These are phyloP conservation scores for Crypturellus undulatus DNA, from an alignment of 2,113 vertebrate species.

Conservation along the genomic window DNA sequence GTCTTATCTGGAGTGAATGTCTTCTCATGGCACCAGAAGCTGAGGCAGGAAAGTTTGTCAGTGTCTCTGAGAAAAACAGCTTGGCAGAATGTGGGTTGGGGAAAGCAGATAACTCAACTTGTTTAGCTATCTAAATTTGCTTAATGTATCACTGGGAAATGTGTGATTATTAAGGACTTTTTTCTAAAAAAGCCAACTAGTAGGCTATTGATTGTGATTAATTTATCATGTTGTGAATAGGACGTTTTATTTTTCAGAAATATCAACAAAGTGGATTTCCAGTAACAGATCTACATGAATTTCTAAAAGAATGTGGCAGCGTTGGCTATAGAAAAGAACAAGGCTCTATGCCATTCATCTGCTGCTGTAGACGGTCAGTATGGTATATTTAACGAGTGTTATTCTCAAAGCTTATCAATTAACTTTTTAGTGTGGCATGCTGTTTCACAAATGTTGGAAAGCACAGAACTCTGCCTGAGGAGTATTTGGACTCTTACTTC, in stretches of 20 bases:
- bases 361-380: constrained; percentile 86
- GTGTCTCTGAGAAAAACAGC: background rate
- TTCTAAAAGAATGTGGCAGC: constrained; percentile 79
- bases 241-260: constrained; percentile 79
- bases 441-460: background rate
- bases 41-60: background rate
- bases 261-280: constrained; percentile 91
- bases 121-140: background rate
- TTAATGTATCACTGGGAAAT: background rate
- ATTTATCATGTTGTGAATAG: constrained; percentile 1
- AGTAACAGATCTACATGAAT: constrained; percentile 89
- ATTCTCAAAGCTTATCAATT: background rate
- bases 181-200: background rate
- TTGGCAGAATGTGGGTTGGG: background rate
- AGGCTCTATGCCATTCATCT: constrained; percentile 55
- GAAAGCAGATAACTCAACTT: background rate
- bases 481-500: background rate
- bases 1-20: background rate
- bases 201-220: background rate
- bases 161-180: background rate
- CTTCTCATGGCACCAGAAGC: background rate
- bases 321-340: constrained; percentile 38
- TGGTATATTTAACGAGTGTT: background rate
- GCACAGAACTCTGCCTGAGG: background rate
- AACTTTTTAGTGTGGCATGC: background rate